phyloP scores from a whole-genome alignment of 2,888 invertebrate species.

The Caenorhabditis afra region DNA sequence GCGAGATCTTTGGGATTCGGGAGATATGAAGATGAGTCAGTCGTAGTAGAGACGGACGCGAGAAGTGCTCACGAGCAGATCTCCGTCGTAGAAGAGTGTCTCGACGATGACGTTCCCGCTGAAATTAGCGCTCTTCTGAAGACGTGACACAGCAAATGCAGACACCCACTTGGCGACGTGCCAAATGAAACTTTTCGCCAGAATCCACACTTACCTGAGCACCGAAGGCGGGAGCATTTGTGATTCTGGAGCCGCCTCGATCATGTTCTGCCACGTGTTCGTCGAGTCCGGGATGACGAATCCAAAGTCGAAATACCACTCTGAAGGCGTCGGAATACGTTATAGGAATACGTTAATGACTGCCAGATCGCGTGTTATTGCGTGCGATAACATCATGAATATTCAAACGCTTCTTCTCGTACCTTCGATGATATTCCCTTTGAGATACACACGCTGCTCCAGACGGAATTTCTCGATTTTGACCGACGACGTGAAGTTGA shows the following conservation, averaged over 20 bases:
- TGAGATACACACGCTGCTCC: constrained; percentile 87
- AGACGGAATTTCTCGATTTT: constrained; percentile 95
- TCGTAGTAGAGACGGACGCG: constrained; percentile 95
- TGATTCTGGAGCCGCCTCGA: constrained; percentile 98
- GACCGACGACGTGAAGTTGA: constrained; percentile 86
- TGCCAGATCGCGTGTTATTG: constrained; percentile 2
- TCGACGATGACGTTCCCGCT: constrained; percentile 97
- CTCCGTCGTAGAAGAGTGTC: constrained; percentile 96
- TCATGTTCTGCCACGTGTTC: constrained; percentile 98
- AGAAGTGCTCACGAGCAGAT: constrained; percentile 93
- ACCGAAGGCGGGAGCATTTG: constrained; percentile 99
- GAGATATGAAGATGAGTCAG: constrained; percentile 82
- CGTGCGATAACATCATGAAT: constrained; percentile 44
- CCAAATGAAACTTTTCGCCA: background rate
- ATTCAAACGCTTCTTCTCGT: constrained; percentile 18
- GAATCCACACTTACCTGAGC: constrained; percentile 86
- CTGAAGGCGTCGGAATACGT: constrained; percentile 81
- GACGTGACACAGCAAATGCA: no score
- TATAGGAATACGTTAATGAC: no score
- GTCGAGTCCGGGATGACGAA: constrained; percentile 98
- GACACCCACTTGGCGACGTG: no score
- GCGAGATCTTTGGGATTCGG: constrained; percentile 13
- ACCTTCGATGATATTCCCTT: constrained; percentile 82
- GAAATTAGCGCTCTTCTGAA: constrained; percentile 81
- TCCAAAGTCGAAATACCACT: constrained; percentile 99